These are phyloP conservation scores for Mesitornis unicolor DNA, from an alignment of 2,113 vertebrate species.

Conservation along the genomic window DNA sequence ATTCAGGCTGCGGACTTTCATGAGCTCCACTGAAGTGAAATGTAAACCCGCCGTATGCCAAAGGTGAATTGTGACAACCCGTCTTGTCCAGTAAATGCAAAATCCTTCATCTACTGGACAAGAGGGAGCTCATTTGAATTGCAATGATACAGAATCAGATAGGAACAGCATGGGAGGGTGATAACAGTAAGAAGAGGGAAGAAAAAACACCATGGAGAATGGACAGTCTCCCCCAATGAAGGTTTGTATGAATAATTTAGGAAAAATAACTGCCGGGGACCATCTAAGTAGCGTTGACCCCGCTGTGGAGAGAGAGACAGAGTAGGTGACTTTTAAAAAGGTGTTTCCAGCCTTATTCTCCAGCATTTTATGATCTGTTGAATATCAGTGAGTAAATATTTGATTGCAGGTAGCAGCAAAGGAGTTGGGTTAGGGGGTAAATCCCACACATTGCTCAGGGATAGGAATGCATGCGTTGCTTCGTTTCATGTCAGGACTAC, in stretches of 20 bases:
- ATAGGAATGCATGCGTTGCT: background rate
- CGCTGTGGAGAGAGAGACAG: background rate
- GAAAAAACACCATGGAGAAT: background rate
- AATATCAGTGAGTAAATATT: background rate
- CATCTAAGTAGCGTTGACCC: background rate
- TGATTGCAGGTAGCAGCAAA: background rate
- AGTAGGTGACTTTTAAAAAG: background rate
- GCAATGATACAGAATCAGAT: background rate
- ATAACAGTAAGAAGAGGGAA: background rate
- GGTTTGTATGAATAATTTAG: background rate
- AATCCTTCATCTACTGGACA: background rate
- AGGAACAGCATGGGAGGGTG: background rate
- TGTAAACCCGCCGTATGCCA: background rate
- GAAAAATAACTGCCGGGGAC: background rate
- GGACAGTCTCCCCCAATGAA: background rate
- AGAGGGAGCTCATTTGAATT: background rate
- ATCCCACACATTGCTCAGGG: background rate
- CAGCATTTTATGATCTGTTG: background rate
- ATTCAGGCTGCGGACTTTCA: background rate
- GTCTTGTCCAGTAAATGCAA: background rate
- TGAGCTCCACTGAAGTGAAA: background rate
- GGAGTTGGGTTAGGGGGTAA: background rate
- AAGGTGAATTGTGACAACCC: background rate
- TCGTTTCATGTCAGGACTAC: rapidly evolving
- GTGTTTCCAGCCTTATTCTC: background rate